Evolutionary conservation across 1,140 invertebrate genomes (phyloP).

Genomic region (Drosophila burlai): DNA sequence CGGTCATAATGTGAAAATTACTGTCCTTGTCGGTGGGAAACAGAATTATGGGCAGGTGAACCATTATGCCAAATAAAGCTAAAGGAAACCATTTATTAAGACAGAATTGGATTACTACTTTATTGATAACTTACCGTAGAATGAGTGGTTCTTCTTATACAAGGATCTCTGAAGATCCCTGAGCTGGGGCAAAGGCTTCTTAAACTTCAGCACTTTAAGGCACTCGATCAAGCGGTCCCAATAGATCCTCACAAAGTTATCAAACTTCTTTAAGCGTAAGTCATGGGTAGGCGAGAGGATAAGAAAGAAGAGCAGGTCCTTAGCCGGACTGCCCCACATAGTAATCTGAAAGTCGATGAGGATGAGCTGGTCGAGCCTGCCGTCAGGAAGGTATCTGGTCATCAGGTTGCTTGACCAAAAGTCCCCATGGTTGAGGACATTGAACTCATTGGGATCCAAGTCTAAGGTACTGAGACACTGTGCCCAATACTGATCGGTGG

Average conservation of each 20-base stretch:
- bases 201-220: slow-evolving; percentile 54
- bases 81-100: not conserved
- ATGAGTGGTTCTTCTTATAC: slow-evolving; percentile 65
- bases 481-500: slow-evolving; percentile 57
- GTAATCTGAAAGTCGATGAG: slow-evolving; percentile 85
- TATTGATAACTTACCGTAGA: slow-evolving; percentile 45
- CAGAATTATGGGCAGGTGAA: slow-evolving; percentile 59
- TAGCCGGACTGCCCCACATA: slow-evolving; percentile 74
- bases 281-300: slow-evolving; percentile 51
- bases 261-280: slow-evolving; percentile 64
- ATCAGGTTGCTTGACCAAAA: slow-evolving; percentile 85
- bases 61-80: slow-evolving; percentile 62
- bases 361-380: slow-evolving; percentile 58
- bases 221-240: slow-evolving; percentile 66
- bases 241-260: slow-evolving; percentile 71
- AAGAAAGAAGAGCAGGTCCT: slow-evolving; percentile 83
- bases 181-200: slow-evolving; percentile 77
- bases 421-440: slow-evolving; percentile 89
- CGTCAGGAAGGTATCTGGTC: slow-evolving; percentile 73
- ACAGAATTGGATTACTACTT: too few species aligned
- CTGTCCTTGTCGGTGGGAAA: slow-evolving; percentile 72
- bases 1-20: slow-evolving; percentile 49
- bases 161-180: slow-evolving; percentile 69
- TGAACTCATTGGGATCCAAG: slow-evolving; percentile 85
- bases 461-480: slow-evolving; percentile 33